Conservation (phyloP, 2,888 invertebrate species). For the Lutraria lutraria region DNA sequence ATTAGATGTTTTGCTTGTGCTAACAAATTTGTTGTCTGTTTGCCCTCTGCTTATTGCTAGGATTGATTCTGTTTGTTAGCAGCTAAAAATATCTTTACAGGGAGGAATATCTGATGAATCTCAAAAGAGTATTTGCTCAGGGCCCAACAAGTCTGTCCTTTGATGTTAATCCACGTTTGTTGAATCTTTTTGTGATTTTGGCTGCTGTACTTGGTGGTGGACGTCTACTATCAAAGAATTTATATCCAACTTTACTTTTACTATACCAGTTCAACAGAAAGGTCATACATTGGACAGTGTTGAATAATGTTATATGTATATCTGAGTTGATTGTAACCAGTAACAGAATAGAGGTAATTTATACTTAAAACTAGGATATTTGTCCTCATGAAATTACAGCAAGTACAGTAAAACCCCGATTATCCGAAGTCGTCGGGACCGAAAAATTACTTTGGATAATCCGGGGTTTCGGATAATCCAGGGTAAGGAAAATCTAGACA, state of each 20-base stretch:
- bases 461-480: no score
- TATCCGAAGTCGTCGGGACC: no score
- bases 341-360: constrained; percentile 15
- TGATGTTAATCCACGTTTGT: constrained; percentile 20
- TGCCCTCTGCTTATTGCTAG: no score
- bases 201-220: background rate
- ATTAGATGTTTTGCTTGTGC: no score
- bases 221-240: background rate
- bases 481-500: no score
- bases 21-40: no score
- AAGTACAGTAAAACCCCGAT: no score
- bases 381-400: background rate
- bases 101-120: background rate
- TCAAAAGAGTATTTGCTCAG: background rate
- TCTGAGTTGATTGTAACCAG: background rate
- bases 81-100: background rate
- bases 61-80: no score
- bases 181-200: background rate
- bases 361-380: background rate
- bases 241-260: background rate
- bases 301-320: background rate
- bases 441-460: no score
- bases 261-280: background rate
- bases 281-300: constrained; percentile 1
- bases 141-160: background rate